Conservation (phyloP, 2,113 vertebrate genomes). For the Grantiella picta region DNA sequence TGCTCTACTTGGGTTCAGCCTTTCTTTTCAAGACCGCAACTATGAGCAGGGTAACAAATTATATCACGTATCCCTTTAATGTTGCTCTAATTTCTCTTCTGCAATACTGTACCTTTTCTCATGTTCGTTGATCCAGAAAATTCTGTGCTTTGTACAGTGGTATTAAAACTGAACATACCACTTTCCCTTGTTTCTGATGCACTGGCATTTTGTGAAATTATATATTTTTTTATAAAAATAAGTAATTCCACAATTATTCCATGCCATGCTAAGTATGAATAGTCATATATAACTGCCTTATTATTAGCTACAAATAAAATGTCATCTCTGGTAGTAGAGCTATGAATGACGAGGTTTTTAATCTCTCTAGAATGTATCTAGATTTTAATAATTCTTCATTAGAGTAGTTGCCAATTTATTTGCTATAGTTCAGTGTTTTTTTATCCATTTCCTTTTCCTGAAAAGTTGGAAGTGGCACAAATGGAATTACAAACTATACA, state of each 20-base stretch:
- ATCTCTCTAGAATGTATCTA: background rate
- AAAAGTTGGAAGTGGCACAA: background rate
- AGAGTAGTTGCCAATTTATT: background rate
- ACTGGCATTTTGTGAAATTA: background rate
- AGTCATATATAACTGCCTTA: background rate
- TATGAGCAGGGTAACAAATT: background rate
- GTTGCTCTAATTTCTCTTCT: background rate
- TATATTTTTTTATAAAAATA: background rate
- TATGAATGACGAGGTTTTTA: background rate
- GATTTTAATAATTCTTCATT: background rate
- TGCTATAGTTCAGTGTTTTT: background rate
- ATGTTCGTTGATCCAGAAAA: background rate
- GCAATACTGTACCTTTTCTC: background rate
- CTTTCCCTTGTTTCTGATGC: background rate
- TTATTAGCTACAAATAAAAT: background rate
- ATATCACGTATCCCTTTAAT: background rate
- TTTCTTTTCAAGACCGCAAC: background rate
- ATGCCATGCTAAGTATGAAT: background rate
- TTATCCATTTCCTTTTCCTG: background rate
- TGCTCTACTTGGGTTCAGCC: background rate
- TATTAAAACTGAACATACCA: accelerated
- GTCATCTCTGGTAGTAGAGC: background rate
- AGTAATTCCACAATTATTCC: background rate
- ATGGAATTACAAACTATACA: background rate
- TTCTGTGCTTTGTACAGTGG: background rate